Base-by-base conservation (phyloP, 2,113 vertebrate genomes). In the Anas platyrhynchos region DNA sequence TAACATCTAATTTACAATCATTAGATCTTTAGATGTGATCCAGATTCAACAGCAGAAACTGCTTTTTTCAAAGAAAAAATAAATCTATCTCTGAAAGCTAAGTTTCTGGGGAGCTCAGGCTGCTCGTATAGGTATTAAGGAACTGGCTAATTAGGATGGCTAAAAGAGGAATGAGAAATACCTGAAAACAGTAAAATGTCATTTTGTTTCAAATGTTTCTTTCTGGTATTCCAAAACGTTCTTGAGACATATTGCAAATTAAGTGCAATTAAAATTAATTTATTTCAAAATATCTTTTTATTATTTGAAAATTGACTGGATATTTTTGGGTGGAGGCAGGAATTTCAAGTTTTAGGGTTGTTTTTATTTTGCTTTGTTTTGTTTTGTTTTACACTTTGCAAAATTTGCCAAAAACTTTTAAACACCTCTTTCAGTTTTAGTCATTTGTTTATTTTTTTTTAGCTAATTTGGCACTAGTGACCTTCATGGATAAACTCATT, bases 251-350 rank as follows among this genome's bases (percentile, higher is more conserved):
- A 27, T 1, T 43, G 14, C 7, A 73, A 65, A 20, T 58, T 36
- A 21, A 22, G 10, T 58, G 1, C 41, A 41, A 41, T 41, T 41
- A 41, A 41, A 41, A 41, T 41, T 41, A 41, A 41, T 41, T 41
- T 41, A 41, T 27, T 52, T 65, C 2, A 69, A 77, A 77, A 38
- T 69, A 66, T 7, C 0, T 9, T 7, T 59, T n/a, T 79, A 12
- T 22, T 48, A 38, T 52, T 77, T 86, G 16, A 58, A 66, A 95
- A 46, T 9, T 50, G 7, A 29, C 17, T 17, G 4, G 5, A 6
- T 5, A 43, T 16, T 73, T 91, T 27, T 13, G 0, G 2, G 32
- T 11, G 7, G 9, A 65, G 9, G 18, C 9, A 44, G 1, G 3
- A 7, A 6, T 32, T 71, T 82, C n/a, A 48, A 16, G 13, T 7